These are phyloP conservation scores for Drosophila subquinaria DNA, from an alignment of 2,888 invertebrate genomes.

Conservation along the genomic window DNA sequence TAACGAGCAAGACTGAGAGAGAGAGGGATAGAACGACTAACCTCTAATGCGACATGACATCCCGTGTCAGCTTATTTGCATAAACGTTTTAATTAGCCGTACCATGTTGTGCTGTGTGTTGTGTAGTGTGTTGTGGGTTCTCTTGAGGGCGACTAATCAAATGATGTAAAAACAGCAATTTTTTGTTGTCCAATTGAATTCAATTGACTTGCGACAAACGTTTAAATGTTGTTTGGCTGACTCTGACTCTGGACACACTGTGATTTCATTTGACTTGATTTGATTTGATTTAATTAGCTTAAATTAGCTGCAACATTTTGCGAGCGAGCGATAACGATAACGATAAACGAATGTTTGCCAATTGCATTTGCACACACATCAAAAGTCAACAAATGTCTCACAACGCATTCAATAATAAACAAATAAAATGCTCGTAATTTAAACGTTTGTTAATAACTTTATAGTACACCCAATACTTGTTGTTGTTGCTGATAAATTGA, in stretches of 20 bases:
- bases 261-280: constrained; percentile 37
- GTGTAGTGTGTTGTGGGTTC: constrained; percentile 6
- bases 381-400: constrained; percentile 44
- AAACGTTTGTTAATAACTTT: constrained; percentile 62
- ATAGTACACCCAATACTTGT: constrained; percentile 28
- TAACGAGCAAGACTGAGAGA: no score
- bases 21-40: constrained; percentile 13
- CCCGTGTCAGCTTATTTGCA: constrained; percentile 65
- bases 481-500: constrained; percentile 33
- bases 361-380: constrained; percentile 43
- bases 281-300: constrained; percentile 64
- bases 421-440: constrained; percentile 50
- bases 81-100: constrained; percentile 75
- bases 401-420: constrained; percentile 31
- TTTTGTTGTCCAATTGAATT: constrained; percentile 60
- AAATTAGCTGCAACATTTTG: constrained; percentile 56
- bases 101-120: constrained; percentile 27
- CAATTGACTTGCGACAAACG: constrained; percentile 67
- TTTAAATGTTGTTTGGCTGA: constrained; percentile 34
- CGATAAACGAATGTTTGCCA: constrained; percentile 31
- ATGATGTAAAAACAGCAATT: constrained; percentile 48
- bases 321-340: constrained; percentile 24
- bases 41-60: constrained; percentile 56
- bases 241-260: constrained; percentile 21
- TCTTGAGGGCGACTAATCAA: constrained; percentile 55